Evolutionary conservation across 2,888 invertebrate species (phyloP), one percentile per base, ranked within the genome.

Genomic region (Cryptus viduatorius): DNA sequence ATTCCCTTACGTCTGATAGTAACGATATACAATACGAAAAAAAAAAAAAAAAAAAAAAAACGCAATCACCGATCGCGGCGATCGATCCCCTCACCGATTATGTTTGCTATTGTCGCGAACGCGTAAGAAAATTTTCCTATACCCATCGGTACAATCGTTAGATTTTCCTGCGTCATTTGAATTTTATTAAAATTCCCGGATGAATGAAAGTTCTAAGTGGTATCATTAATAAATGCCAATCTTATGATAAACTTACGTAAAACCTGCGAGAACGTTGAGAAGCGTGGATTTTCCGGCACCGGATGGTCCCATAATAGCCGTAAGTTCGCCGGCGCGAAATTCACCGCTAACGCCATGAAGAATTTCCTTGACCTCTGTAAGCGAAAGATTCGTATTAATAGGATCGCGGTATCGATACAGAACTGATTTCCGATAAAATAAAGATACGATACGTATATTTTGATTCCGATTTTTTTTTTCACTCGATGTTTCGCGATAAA

Each of bases 211-310:
- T 48, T n/a, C 48, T n/a, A 3, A 12, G 48, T n/a, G 48, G 12
- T 75, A 24, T 46, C n/a, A 4, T 56, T 59, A 31, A 72, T 12
- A 29, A 37, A 3, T 61, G 59, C 10, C 56, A 24, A 68, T 4
- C 59, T 46, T n/a, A 42, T 50, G 3, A 44, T 24, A 42, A 53
- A 95, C 97, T 96, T 94, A 98, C 98, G 96, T 96, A 94, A 97
- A 98, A 72, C 98, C 98, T 31, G 98, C 98, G 75, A 98, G 95
- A 82, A 98, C 97, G 93, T 98, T 98, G 93, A 98, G 96, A 3
- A 98, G 95, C 0, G 98, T 98, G 73, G 98, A 98, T 92, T 98
- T 97, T 64, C 97, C 97, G 0, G 96, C 96, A 2, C 96, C 96
- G 0, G 96, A 96, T 3, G 96, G 96, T 0, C 96, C 96, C 96